Base-by-base conservation (phyloP, 1,140 invertebrate species). In the Formica exsecta region DNA sequence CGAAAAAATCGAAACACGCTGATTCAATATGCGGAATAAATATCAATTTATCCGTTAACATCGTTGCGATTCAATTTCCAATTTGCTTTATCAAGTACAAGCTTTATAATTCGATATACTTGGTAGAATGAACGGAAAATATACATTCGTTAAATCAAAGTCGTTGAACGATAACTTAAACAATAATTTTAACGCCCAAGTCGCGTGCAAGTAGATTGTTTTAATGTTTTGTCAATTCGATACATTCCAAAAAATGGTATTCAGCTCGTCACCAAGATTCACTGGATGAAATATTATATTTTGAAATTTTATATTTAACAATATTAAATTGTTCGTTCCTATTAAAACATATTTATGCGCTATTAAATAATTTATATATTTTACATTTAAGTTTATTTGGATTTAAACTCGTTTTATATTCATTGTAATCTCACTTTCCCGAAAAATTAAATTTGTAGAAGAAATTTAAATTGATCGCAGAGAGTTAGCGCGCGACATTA, bases 161-260 rank as follows among this genome's bases (percentile, higher is more conserved):
- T 71, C 3, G 8, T 71, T n/a, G 66, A 70, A 80, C 6, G 16
- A 44, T 11, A 57, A 1, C 36, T 64, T 16, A 16, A 41, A 71
- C 25, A 25, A 41, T 80, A 57, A 81, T 73, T 81, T 81, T 70
- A 59, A 5, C 11, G 19, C 11, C 7, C 32, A 41, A 80, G 44
- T 77, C 64, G 22, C 32, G 5, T 44, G 65, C 19, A 9, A 22
- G 7, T 76, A 36, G 38, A 44, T 22, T 36, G 5, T 57, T 54
- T 77, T 65, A n/a, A 80, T 22, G 36, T 29, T 57, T 25, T 71
- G 11, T 41, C 7, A 70, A 22, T 71, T 44, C 13, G 38, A 19
- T 44, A 44, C 36, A 73, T 71, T 61, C 0, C 19, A 59, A 41
- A 59, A 3, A 22, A 5, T 9, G 22, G 8, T 48, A 71, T 22